Evolutionary conservation across 2,888 invertebrate genomes (phyloP), one percentile per base, ranked within the genome.

Genomic region (Ormyrus nitidulus): DNA sequence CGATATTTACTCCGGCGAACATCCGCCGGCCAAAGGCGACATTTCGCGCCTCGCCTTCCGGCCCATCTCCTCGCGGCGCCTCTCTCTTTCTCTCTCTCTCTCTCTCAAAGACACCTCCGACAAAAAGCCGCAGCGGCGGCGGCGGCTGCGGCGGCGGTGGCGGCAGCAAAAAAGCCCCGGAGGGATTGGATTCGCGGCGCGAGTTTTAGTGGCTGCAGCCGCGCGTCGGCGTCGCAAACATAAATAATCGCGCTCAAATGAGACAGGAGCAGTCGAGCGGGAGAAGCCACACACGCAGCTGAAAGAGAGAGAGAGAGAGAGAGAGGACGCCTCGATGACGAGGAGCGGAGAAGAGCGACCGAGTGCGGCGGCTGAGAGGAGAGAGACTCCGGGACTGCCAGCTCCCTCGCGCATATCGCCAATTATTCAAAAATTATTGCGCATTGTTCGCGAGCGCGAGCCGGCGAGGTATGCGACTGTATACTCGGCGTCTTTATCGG

Each of bases 231-330:
- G 86, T 34, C 77, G 79, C 84, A 89, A 90, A 89, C 89, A 89
- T 89, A 90, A 90, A 90, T 90, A 89, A 90, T 90, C 90, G 88
- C 85, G 86, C 85, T 87, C 87, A 88, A 90, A 90, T 89, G 89
- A 89, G 89, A 90, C 88, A 85, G 86, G 86, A 86, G 34, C 34
- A 34, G 85, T 79, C 77, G 78, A 80, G 71, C 59, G 69, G 54
- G 72, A 72, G 19, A 48, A 54, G 69, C 34, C 34, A 34, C 34
- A 34, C 34, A 34, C 34, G 34, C 34, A 34, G 34, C 34, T 34
- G 19, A 44, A 68, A 66, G 73, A 69, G 80, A 49, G 64, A 68
- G 69, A 34, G 62, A 54, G 44, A 62, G 34, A 54, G 78, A 61
- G 70, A 66, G 71, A 68, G 73, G 34, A 34, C 34, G 34, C 34